Percentiles rank a stretch among this genome's conserved stretches.
Evolutionary conservation across 2,113 vertebrate genomes (phyloP).

Genomic region (Thalassarche chlororhynchos): DNA sequence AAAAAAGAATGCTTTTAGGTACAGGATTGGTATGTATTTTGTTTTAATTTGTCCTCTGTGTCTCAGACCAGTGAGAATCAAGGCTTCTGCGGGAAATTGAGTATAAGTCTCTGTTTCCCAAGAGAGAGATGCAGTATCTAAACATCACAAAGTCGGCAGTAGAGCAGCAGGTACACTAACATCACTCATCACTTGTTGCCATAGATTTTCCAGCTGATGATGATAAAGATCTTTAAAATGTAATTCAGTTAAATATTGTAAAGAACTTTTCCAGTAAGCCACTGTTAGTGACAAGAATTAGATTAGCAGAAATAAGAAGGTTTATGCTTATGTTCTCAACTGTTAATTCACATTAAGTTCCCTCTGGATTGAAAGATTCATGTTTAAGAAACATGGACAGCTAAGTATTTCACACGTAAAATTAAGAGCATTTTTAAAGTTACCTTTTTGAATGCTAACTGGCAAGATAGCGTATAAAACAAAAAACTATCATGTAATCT

Average conservation of each 20-base stretch:
- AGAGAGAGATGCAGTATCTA: background rate
- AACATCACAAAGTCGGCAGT: background rate
- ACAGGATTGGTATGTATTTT: background rate
- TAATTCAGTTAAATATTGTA: conserved; percentile 51
- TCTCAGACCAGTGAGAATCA: background rate
- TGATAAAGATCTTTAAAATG: conserved; percentile 28
- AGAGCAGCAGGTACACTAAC: background rate
- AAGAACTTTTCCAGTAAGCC: conserved; percentile 39
- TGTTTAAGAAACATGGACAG: background rate
- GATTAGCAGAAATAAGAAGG: background rate
- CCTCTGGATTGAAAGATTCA: background rate
- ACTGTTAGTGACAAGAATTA: background rate
- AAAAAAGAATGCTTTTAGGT: background rate
- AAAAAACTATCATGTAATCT: background rate
- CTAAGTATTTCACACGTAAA: conserved; percentile 12
- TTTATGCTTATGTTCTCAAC: background rate
- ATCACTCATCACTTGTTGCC: background rate
- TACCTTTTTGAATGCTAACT: background rate
- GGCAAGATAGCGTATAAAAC: background rate
- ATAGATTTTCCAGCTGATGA: conserved; percentile 26
- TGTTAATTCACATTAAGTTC: conserved; percentile 2
- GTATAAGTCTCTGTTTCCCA: background rate
- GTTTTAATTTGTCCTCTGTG: background rate
- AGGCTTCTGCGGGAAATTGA: background rate
- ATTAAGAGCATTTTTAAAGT: background rate